Evolutionary conservation across 2,888 invertebrate genomes (phyloP).

Genomic region (Esperia sulphurella): DNA sequence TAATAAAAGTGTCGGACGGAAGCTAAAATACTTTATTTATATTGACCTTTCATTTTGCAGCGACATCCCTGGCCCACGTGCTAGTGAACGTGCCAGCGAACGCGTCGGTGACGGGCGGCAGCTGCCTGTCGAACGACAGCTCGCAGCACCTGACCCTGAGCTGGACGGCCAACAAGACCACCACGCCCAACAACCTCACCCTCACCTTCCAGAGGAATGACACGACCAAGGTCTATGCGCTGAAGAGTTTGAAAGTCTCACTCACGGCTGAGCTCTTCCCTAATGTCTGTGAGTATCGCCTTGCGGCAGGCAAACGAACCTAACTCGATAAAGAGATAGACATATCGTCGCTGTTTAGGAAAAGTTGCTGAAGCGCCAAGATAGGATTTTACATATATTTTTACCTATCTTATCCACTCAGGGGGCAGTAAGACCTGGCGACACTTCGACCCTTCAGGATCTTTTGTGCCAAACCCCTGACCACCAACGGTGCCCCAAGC

Average conservation of each 20-base stretch:
- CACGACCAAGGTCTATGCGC: conserved; percentile 46
- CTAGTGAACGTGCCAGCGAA: conserved; percentile 52
- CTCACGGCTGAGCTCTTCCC: conserved; percentile 60
- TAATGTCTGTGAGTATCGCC: conserved; percentile 57
- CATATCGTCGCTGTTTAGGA: too few species aligned
- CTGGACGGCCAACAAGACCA: conserved; percentile 32
- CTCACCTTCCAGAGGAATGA: conserved; percentile 47
- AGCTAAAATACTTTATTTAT: too few species aligned
- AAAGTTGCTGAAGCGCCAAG: too few species aligned
- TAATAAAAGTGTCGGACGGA: too few species aligned
- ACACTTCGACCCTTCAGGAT: too few species aligned
- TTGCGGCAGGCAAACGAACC: too few species aligned
- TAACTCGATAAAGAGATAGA: too few species aligned
- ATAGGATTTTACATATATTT: too few species aligned
- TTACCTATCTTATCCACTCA: too few species aligned
- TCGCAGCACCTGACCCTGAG: conserved; percentile 40
- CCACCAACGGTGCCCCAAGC: too few species aligned
- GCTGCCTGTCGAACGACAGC: conserved; percentile 34
- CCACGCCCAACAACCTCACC: conserved; percentile 38
- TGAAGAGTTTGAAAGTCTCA: conserved; percentile 47
- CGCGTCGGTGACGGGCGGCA: conserved; percentile 40
- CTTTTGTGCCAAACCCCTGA: too few species aligned
- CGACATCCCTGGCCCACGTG: conserved; percentile 30
- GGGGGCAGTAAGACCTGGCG: too few species aligned
- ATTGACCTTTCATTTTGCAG: conserved; percentile 23